Percentiles rank a stretch among this genome's conserved stretches.
These are phyloP conservation scores for Nesoenas mayeri DNA, from an alignment of 2,113 vertebrate species.

Conservation along the genomic window DNA sequence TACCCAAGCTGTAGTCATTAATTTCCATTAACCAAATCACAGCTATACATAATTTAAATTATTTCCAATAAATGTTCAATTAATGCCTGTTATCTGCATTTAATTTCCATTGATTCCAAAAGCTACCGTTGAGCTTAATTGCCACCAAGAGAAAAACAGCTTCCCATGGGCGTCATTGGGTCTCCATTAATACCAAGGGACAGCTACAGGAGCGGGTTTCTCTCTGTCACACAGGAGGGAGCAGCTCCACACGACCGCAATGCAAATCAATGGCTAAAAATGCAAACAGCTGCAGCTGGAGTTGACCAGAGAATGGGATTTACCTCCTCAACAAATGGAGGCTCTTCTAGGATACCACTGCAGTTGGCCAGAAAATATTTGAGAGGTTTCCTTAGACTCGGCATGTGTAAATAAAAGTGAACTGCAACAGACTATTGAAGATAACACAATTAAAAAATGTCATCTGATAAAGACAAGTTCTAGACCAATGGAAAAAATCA, in stretches of 20 bases:
- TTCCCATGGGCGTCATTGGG: background rate
- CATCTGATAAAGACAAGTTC: background rate
- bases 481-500: background rate
- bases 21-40: conserved; percentile 57
- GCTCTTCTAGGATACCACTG: background rate
- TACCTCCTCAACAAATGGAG: background rate
- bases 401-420: background rate
- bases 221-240: conserved; percentile 13
- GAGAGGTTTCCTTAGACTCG: background rate
- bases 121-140: conserved; percentile 28
- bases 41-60: background rate
- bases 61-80: conserved; percentile 46
- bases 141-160: background rate
- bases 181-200: background rate
- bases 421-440: background rate
- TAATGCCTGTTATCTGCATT: conserved; percentile 43
- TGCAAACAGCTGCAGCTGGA: conserved; percentile 17
- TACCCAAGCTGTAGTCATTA: background rate
- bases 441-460: background rate
- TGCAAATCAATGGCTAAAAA: conserved; percentile 29
- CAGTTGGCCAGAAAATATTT: background rate
- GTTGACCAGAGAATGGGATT: background rate
- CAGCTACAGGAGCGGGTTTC: background rate
- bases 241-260: background rate
- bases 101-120: conserved; percentile 60